These are phyloP conservation scores for Petrophora chlorosata DNA, from an alignment of 2,888 invertebrate genomes.

Conservation along the genomic window DNA sequence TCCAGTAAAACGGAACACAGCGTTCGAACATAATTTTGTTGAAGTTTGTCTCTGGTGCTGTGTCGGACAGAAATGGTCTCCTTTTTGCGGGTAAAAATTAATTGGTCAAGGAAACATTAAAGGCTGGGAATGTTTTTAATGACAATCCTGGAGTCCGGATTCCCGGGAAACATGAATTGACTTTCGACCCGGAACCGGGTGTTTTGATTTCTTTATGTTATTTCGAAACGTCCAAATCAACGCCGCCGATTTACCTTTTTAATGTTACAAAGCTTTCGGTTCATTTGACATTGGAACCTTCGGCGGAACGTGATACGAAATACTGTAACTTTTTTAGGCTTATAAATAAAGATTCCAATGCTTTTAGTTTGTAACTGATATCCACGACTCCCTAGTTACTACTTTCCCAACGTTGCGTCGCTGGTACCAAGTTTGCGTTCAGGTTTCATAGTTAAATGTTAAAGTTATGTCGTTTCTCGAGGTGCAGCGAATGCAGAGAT, in stretches of 20 bases:
- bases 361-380: not conserved
- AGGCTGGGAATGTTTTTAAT: too few species aligned
- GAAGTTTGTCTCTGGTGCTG: too few species aligned
- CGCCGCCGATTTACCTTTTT: not conserved
- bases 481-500: not conserved
- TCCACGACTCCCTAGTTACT: not conserved
- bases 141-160: too few species aligned
- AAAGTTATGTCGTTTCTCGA: not conserved
- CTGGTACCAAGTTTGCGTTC: too few species aligned
- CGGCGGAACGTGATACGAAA: not conserved
- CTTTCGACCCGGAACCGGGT: constrained; percentile 3
- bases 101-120: too few species aligned
- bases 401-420: too few species aligned
- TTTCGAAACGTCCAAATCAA: constrained; percentile 6
- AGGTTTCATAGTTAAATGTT: not conserved
- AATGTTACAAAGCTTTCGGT: not conserved
- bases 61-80: too few species aligned
- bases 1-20: too few species aligned
- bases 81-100: too few species aligned
- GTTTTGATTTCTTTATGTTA: constrained; percentile 9
- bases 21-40: too few species aligned
- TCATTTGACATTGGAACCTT: not conserved
- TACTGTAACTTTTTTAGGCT: not conserved
- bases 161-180: too few species aligned
- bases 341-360: constrained; percentile 6